Base-by-base conservation (phyloP, 2,797 vertebrate genomes). In the Zenarchopterus dispar region DNA sequence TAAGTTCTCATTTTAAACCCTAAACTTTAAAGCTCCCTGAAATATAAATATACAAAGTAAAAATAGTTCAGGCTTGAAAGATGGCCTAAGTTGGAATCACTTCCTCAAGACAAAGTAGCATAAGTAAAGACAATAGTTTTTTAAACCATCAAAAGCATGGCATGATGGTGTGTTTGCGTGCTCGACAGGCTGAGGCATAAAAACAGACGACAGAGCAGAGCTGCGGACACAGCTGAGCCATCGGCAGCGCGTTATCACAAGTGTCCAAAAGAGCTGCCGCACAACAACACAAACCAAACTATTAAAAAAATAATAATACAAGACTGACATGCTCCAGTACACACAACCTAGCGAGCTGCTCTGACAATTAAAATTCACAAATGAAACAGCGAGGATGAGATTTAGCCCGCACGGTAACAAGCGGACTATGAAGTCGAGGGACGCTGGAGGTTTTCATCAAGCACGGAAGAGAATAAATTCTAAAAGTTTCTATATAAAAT, bases 191-290 rank as follows among this genome's bases (percentile, higher is more conserved):
- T 39, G 21, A 47, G 15, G 45, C 45, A 23, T 7, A 23, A 47
- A 47, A 47, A 7, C 45, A 21, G 60, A 18, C 2, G n/a, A 23
- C 44, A 56, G 63, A 47, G 24, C 22, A 23, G 47, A 67, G 33
- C 41, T 62, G 67, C 51, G 47, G 6, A 41, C 52, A 51, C 47
- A 61, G 22, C 36, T 23, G n/a, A 36, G 58, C 56, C 74, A 73
- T 23, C 18, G 48, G 50, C 48, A 23, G 23, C 36, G 23, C 56
- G 10, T 62, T 39, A 28, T 46, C 67, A 58, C 66, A 63, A 51
- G 55, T 15, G 36, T 39, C 23, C 33, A 26, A 51, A 50, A 52
- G 48, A 41, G 48, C 28, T 43, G 23, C 47, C 28, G 46, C 24
- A 56, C 15, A 23, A 45, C 11, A 67, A 52, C n/a, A 41, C 17